Percentiles rank a stretch among this genome's conserved stretches.
These are phyloP conservation scores for Gymnorhina tibicen DNA, from an alignment of 2,113 vertebrate genomes.

Conservation along the genomic window DNA sequence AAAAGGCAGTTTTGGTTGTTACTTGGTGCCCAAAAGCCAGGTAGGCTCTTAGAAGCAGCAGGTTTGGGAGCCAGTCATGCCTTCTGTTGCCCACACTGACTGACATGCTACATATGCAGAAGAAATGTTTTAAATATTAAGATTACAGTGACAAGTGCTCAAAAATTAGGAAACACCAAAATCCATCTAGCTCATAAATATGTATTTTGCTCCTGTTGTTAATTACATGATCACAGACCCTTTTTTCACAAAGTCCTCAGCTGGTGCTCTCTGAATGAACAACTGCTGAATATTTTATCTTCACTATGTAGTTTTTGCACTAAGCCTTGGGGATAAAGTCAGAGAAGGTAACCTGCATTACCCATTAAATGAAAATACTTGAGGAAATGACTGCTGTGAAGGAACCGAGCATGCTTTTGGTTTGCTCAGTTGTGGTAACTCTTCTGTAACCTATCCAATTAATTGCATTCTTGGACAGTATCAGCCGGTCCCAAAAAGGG, in stretches of 20 bases:
- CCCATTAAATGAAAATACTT: not conserved
- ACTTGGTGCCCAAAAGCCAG: not conserved
- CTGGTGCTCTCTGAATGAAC: not conserved
- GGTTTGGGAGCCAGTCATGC: not conserved
- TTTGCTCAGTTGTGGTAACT: not conserved
- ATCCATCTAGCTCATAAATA: slow-evolving; percentile 1
- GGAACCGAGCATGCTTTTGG: not conserved
- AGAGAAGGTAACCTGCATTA: not conserved
- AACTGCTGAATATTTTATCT: not conserved
- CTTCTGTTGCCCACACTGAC: not conserved
- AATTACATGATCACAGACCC: slow-evolving; percentile 5
- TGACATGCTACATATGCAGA: not conserved
- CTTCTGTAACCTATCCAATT: not conserved
- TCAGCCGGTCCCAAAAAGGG: not conserved
- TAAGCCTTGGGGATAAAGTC: not conserved
- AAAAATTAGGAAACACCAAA: slow-evolving; percentile 24
- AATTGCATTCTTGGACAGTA: not conserved
- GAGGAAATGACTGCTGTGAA: not conserved
- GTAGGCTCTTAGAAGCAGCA: not conserved
- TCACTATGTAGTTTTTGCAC: not conserved
- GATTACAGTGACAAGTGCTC: not conserved
- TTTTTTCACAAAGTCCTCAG: not conserved
- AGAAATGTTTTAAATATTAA: not conserved
- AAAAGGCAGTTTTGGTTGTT: not conserved
- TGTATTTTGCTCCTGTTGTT: not conserved